These are phyloP conservation scores for Pseudomugil tenellus DNA, from an alignment of 2,797 vertebrate genomes.

Conservation along the genomic window DNA sequence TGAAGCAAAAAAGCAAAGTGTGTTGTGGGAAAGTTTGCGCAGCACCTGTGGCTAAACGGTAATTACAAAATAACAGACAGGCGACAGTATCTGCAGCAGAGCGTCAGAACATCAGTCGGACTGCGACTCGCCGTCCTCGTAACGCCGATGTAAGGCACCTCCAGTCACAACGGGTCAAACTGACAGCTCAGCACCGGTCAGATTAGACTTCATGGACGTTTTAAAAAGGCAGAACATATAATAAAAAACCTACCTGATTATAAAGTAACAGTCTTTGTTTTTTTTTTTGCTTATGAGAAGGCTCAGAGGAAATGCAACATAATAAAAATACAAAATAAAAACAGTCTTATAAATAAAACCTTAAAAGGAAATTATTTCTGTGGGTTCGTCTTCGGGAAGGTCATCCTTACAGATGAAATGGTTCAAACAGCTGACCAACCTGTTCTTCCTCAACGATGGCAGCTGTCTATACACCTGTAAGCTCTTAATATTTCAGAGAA, in stretches of 20 bases:
- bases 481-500: constrained; percentile 26
- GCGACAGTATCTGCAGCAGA: neutral
- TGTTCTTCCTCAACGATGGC: constrained; percentile 19
- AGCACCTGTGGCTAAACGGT: neutral
- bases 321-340: constrained; percentile 22
- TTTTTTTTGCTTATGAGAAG: constrained; percentile 76
- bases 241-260: constrained; percentile 68
- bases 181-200: constrained; percentile 50
- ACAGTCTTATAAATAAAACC: constrained; percentile 49
- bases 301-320: constrained; percentile 60
- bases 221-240: constrained; percentile 55
- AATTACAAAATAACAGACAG: neutral
- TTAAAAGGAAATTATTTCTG: constrained; percentile 49
- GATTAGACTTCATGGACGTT: constrained; percentile 28
- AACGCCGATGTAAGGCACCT: constrained; percentile 66
- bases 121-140: neutral
- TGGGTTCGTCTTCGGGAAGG: constrained; percentile 31
- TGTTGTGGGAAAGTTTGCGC: neutral
- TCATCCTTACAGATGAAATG: constrained; percentile 4
- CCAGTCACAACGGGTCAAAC: constrained; percentile 31
- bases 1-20: neutral
- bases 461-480: constrained; percentile 14
- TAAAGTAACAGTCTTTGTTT: constrained; percentile 72
- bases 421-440: no score
- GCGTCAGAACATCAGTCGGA: no score